Evolutionary conservation across 2,797 vertebrate genomes (phyloP).

Genomic region (Ctenopoma multispine): DNA sequence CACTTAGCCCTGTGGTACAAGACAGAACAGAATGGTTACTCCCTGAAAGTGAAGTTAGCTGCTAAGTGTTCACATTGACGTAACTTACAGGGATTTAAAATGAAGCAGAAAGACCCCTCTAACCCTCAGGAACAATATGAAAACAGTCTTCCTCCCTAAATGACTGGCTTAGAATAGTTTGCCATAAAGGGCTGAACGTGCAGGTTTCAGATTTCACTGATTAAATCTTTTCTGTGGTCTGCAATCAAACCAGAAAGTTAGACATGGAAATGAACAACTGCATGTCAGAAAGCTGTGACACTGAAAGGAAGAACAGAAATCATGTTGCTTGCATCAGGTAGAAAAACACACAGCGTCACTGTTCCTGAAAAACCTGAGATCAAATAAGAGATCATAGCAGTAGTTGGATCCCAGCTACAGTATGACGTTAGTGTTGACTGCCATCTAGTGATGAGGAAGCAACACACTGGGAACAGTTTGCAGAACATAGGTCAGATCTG

Average conservation of each 20-base stretch:
- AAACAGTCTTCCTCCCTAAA: background rate
- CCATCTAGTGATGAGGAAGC: constrained; percentile 21
- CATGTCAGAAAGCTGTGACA: too few species aligned
- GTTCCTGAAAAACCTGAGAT: too few species aligned
- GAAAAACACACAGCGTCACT: too few species aligned
- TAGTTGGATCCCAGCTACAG: too few species aligned
- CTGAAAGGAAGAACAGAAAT: too few species aligned
- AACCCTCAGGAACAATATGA: background rate
- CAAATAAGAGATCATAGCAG: too few species aligned
- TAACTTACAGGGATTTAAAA: constrained; percentile 22
- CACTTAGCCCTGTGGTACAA: too few species aligned
- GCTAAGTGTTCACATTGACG: constrained; percentile 7
- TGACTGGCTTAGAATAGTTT: too few species aligned
- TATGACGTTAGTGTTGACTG: background rate
- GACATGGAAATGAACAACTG: too few species aligned
- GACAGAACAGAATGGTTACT: background rate
- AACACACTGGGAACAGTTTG: background rate
- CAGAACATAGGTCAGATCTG: background rate
- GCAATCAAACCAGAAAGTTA: background rate
- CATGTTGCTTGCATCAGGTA: too few species aligned
- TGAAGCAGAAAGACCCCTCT: background rate
- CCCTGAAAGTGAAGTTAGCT: constrained; percentile 3
- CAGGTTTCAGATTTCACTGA: background rate
- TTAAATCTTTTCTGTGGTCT: too few species aligned
- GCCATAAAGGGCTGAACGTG: too few species aligned